These are phyloP conservation scores for Cossypha dichroa DNA, from an alignment of 2,797 vertebrate species.

Conservation along the genomic window DNA sequence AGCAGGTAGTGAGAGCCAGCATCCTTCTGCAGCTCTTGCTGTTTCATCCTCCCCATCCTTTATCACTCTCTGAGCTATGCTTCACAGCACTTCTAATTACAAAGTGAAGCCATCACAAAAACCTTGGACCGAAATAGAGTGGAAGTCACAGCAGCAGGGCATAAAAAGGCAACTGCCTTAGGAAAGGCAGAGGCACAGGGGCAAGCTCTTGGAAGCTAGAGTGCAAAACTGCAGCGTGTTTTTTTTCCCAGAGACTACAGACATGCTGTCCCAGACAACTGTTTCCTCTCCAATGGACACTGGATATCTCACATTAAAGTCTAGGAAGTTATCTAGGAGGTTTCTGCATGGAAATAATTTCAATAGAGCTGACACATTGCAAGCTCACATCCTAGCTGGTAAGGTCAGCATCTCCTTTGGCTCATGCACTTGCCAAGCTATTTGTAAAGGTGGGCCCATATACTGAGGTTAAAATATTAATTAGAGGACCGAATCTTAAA, in stretches of 20 bases:
- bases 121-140: neutral
- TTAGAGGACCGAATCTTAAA: neutral
- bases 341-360: neutral
- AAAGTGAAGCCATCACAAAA: neutral
- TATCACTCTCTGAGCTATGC: neutral
- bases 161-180: rapidly evolving
- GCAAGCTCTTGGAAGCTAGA: neutral
- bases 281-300: neutral
- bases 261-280: neutral
- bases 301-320: neutral
- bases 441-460: constrained; percentile 1
- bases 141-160: neutral
- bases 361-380: neutral
- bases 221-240: neutral
- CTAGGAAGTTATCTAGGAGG: neutral
- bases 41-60: neutral
- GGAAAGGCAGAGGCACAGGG: neutral
- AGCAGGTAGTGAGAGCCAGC: neutral
- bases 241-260: neutral
- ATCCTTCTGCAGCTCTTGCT: neutral
- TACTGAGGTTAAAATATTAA: constrained; percentile 4
- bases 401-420: constrained; percentile 31
- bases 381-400: neutral
- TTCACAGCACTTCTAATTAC: neutral
- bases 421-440: constrained; percentile 12